These are phyloP conservation scores for Halcyon chelicuti DNA, from an alignment of 2,797 vertebrate genomes.

Conservation along the genomic window DNA sequence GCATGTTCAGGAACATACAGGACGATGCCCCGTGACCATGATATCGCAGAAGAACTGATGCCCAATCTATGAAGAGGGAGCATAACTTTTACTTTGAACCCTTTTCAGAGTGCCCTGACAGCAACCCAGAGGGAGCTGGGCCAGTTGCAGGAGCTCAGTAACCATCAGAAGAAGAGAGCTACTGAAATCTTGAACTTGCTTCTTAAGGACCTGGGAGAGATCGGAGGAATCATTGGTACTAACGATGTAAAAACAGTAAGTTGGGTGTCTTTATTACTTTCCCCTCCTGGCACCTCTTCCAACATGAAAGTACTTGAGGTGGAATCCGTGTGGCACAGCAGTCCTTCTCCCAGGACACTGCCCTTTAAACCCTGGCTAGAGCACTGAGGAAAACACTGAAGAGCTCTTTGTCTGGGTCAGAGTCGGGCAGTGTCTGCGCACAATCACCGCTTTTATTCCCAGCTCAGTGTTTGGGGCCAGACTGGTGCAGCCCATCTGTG, in stretches of 20 bases:
- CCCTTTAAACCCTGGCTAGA: background rate
- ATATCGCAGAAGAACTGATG: background rate
- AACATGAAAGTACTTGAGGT: rapidly evolving
- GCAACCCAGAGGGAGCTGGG: constrained; percentile 85
- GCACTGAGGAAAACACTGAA: background rate
- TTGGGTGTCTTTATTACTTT: background rate
- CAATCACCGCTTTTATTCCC: background rate
- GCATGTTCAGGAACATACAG: background rate
- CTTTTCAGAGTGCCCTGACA: constrained; percentile 83
- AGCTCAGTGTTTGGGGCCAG: background rate
- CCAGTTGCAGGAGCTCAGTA: constrained; percentile 89
- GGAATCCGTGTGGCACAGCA: background rate
- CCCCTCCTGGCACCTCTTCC: background rate
- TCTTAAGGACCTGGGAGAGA: constrained; percentile 91
- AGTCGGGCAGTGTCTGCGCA: background rate
- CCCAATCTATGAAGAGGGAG: background rate
- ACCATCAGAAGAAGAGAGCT: constrained; percentile 91
- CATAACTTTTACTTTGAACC: background rate
- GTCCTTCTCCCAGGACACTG: background rate
- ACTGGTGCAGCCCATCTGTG: background rate
- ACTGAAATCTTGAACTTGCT: constrained; percentile 91
- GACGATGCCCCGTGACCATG: background rate
- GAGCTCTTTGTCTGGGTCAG: background rate
- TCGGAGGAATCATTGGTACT: constrained; percentile 90
- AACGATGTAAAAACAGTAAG: constrained; percentile 91